Conservation (phyloP, 53 echinoderm and acorn worm species). For the Crossaster papposus region DNA sequence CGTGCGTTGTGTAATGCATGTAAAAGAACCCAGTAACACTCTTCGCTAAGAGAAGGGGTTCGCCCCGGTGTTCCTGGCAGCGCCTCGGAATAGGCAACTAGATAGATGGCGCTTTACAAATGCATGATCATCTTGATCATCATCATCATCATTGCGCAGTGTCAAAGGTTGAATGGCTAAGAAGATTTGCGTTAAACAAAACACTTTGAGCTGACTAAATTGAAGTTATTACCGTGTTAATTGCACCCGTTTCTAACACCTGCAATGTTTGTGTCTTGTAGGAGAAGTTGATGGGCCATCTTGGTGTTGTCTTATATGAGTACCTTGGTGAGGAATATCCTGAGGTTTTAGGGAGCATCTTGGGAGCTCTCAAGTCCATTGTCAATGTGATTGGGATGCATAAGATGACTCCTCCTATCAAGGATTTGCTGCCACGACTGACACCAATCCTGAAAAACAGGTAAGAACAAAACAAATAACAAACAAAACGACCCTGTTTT, state of each 20-base stretch:
- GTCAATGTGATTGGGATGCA: slow-evolving; percentile 99
- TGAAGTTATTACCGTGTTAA: not conserved
- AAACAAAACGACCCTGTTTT: not conserved
- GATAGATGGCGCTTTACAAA: too few relatives aligned
- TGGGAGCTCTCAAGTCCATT: slow-evolving; percentile 97
- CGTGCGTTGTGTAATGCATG: too few relatives aligned
- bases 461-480: slow-evolving; percentile 42
- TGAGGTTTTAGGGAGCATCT: slow-evolving; percentile 96
- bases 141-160: too few relatives aligned
- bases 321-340: slow-evolving; percentile 99
- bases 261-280: slow-evolving; percentile 34
- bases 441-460: slow-evolving; percentile 99
- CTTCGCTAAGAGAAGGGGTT: too few relatives aligned
- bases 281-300: slow-evolving; percentile 99
- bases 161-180: too few relatives aligned
- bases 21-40: too few relatives aligned
- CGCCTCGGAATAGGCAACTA: too few relatives aligned
- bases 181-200: too few relatives aligned
- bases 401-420: slow-evolving; percentile 99
- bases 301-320: slow-evolving; percentile 96
- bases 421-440: slow-evolving; percentile 91
- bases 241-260: not conserved
- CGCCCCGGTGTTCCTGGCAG: too few relatives aligned
- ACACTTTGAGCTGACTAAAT: too few relatives aligned
- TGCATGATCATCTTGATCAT: too few relatives aligned